Conservation (phyloP, 2,888 invertebrate species). For the Xestobium rufovillosum region DNA sequence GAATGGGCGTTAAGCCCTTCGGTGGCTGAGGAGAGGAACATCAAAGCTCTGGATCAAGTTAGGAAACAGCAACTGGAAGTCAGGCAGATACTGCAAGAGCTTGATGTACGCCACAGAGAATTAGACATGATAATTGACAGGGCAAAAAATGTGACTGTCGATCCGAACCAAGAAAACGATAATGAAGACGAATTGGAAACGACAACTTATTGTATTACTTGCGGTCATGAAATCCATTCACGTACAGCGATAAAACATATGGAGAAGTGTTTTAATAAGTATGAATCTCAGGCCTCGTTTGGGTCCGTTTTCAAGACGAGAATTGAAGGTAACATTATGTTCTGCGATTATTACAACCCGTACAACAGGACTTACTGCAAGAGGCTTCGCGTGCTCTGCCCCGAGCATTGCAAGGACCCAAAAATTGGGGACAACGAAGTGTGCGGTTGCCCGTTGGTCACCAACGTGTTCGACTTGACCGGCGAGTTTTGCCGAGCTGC, state of each 20-base stretch:
- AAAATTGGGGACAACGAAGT: slow-evolving; percentile 82
- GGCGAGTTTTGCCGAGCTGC: slow-evolving; percentile 83
- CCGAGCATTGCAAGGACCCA: slow-evolving; percentile 93
- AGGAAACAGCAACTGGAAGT: slow-evolving; percentile 74
- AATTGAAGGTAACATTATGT: slow-evolving; percentile 94
- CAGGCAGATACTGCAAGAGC: slow-evolving; percentile 66
- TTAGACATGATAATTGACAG: slow-evolving; percentile 74
- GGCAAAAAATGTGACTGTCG: slow-evolving; percentile 64
- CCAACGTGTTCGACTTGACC: slow-evolving; percentile 73
- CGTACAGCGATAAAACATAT: slow-evolving; percentile 90
- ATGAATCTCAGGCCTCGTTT: slow-evolving; percentile 94
- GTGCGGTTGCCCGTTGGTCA: slow-evolving; percentile 87
- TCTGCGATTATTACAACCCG: slow-evolving; percentile 93
- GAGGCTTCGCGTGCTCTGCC: slow-evolving; percentile 87
- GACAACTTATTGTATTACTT: slow-evolving; percentile 92
- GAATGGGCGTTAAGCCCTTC: slow-evolving; percentile 88
- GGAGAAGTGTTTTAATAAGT: slow-evolving; percentile 97
- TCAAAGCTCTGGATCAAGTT: slow-evolving; percentile 47
- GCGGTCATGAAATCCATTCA: slow-evolving; percentile 92
- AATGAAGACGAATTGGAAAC: slow-evolving; percentile 61
- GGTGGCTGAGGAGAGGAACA: slow-evolving; percentile 74
- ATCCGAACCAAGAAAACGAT: slow-evolving; percentile 56
- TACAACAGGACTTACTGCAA: slow-evolving; percentile 91
- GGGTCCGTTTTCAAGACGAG: slow-evolving; percentile 91
- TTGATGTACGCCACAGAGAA: slow-evolving; percentile 70